These are phyloP conservation scores for Sphecodes monilicornis DNA, from an alignment of 2,888 invertebrate species.

Conservation along the genomic window DNA sequence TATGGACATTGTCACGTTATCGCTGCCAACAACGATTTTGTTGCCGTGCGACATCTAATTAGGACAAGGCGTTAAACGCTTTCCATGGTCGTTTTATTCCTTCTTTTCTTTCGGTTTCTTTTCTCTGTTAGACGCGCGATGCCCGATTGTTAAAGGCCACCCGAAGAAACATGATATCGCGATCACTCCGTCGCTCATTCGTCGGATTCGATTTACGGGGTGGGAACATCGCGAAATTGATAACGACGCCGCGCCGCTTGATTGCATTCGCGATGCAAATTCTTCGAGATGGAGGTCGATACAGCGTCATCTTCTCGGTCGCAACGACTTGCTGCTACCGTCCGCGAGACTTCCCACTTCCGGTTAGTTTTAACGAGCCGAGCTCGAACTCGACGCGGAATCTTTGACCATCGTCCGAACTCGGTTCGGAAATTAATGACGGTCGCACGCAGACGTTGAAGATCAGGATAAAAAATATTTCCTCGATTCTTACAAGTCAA, in stretches of 20 bases:
- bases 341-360: background rate
- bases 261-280: slow-evolving; percentile 17
- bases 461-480: background rate
- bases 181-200: slow-evolving; percentile 28
- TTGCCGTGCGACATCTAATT: no score
- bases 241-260: slow-evolving; percentile 29
- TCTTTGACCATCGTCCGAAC: background rate
- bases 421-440: background rate
- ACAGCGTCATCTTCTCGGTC: background rate
- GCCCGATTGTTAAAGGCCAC: slow-evolving; percentile 41
- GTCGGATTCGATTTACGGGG: slow-evolving; percentile 48
- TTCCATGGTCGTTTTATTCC: background rate
- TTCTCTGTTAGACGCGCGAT: background rate
- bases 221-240: slow-evolving; percentile 34
- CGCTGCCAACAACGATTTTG: no score
- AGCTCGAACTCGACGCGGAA: background rate
- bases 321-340: background rate
- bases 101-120: background rate
- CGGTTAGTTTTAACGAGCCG: slow-evolving; percentile 5
- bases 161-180: slow-evolving; percentile 46
- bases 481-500: slow-evolving; percentile 2
- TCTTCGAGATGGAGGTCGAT: background rate
- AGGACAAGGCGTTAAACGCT: no score
- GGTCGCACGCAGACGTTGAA: background rate
- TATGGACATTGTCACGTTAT: no score